Evolutionary conservation across 2,113 vertebrate genomes (phyloP).

Genomic region (crab-eating macaque (Macaca fascicularis)): DNA sequence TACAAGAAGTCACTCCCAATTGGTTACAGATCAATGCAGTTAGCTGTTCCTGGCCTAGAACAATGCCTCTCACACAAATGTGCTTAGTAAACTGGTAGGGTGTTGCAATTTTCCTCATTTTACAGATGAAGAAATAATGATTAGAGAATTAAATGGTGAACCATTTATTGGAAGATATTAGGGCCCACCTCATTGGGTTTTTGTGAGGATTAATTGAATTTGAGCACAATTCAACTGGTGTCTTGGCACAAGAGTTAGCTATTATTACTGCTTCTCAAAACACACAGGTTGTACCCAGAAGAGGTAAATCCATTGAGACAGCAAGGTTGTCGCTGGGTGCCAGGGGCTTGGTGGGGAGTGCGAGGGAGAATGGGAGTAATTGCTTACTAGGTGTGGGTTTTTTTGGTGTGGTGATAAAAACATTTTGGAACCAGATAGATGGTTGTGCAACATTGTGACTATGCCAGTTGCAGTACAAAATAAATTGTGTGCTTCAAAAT

Average conservation of each 20-base stretch:
- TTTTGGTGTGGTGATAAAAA: not conserved
- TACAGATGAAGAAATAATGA: conserved; percentile 18
- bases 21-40: not conserved
- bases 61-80: not conserved
- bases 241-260: not conserved
- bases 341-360: no score
- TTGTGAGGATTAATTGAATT: not conserved
- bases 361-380: not conserved
- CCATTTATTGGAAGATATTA: not conserved
- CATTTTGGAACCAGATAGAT: not conserved
- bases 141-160: conserved; percentile 18
- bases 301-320: not conserved
- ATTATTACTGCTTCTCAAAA: not conserved
- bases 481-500: not conserved
- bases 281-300: not conserved
- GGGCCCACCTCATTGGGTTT: not conserved
- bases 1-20: not conserved
- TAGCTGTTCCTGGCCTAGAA: not conserved
- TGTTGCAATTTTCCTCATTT: conserved; percentile 17
- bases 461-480: not conserved
- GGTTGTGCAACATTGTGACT: not conserved
- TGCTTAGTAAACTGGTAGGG: not conserved
- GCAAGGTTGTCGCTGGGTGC: not conserved
- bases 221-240: not conserved
- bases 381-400: not conserved